Conservation (phyloP, 2,113 vertebrate species). For the Coptodon rendalli region DNA sequence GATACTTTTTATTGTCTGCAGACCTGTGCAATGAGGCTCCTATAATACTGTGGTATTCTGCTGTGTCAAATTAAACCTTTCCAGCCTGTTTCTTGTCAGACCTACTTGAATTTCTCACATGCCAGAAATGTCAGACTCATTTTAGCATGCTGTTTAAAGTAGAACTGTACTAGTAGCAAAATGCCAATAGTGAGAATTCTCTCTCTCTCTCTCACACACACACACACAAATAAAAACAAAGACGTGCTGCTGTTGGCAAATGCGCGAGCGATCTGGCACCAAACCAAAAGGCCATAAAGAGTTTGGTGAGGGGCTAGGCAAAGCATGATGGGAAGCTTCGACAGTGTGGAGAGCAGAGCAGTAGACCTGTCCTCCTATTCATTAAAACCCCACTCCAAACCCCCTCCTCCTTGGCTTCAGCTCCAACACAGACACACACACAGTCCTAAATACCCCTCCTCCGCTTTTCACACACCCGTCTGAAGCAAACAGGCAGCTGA, state of each 20-base stretch:
- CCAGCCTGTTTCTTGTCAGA: neutral
- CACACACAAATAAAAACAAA: neutral
- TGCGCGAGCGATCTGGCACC: conserved; percentile 39
- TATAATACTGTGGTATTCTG: neutral
- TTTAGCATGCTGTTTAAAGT: neutral
- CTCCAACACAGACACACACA: conserved; percentile 16
- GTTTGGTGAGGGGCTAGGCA: conserved; percentile 37
- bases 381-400: conserved; percentile 18
- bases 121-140: neutral
- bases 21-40: neutral
- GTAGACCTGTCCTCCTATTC: conserved; percentile 63
- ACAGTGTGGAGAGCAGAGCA: conserved; percentile 21
- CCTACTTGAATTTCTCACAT: neutral
- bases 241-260: conserved; percentile 59
- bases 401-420: neutral
- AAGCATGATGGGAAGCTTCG: conserved; percentile 66
- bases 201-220: neutral
- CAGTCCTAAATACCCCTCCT: conserved; percentile 55
- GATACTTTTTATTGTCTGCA: conserved; percentile 30
- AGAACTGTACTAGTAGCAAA: conserved; percentile 5
- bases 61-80: conserved; percentile 25
- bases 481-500: conserved; percentile 43
- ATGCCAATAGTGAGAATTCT: conserved; percentile 9
- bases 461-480: conserved; percentile 59
- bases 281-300: conserved; percentile 57